Evolutionary conservation across 2,888 invertebrate genomes (phyloP).

Genomic region (Tubulanus polymorphus): DNA sequence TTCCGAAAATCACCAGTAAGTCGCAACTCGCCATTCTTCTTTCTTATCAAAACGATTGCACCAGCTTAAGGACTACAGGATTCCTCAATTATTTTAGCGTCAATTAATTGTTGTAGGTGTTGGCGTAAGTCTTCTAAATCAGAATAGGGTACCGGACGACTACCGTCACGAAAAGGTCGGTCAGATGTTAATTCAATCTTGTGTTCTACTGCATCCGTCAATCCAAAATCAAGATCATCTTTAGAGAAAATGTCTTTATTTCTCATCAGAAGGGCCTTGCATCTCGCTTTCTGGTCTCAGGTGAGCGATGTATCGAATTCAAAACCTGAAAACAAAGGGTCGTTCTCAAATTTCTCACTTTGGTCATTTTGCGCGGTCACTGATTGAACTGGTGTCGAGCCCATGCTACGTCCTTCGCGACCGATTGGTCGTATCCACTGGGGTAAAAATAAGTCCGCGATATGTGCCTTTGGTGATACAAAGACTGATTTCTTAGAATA

Average conservation of each 20-base stretch:
- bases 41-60: neutral
- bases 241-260: neutral
- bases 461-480: neutral
- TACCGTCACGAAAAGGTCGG: neutral
- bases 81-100: neutral
- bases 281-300: neutral
- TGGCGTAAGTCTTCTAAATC: neutral
- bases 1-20: neutral
- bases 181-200: neutral
- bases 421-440: neutral
- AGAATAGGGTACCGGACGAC: neutral
- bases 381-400: no score
- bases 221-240: neutral
- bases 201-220: neutral
- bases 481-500: neutral
- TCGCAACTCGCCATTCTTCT: constrained; percentile 3
- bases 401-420: no score
- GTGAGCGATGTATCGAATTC: neutral
- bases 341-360: neutral
- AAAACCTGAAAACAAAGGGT: neutral
- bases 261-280: neutral
- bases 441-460: neutral
- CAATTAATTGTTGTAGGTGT: constrained; percentile 2
- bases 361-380: neutral
- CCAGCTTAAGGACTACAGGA: neutral